Percentiles rank a stretch among this genome's conserved stretches.
Evolutionary conservation across 2,888 invertebrate genomes (phyloP).

Genomic region (Globia sparganii): DNA sequence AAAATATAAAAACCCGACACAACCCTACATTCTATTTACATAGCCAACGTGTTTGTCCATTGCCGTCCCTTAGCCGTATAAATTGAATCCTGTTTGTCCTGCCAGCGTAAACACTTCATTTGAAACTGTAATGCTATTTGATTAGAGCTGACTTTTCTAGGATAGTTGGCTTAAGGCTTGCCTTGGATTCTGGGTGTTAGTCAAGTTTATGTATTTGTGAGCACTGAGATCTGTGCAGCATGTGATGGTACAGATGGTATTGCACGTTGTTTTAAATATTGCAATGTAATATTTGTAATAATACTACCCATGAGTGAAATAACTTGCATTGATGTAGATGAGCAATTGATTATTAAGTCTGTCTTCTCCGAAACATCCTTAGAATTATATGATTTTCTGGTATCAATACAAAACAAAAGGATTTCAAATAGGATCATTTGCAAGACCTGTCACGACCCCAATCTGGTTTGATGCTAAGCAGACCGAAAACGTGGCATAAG

Average conservation of each 20-base stretch:
- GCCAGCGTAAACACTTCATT: constrained; percentile 46
- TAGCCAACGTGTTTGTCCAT: constrained; percentile 64
- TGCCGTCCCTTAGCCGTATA: constrained; percentile 56
- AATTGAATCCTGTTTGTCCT: constrained; percentile 66
- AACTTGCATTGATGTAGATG: not conserved
- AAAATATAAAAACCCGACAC: constrained; percentile 5
- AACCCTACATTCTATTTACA: constrained; percentile 63
- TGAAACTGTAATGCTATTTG: constrained; percentile 39
- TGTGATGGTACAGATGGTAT: constrained; percentile 23
- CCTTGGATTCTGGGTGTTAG: constrained; percentile 49
- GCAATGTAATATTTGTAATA: constrained; percentile 1
- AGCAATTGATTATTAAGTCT: not conserved
- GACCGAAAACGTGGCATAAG: constrained; percentile 15
- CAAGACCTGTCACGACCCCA: constrained; percentile 10
- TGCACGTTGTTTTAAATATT: constrained; percentile 29
- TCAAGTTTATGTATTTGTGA: constrained; percentile 56
- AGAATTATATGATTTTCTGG: constrained; percentile 25
- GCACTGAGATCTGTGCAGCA: constrained; percentile 27
- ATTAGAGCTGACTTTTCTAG: constrained; percentile 33
- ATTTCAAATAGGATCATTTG: constrained; percentile 20
- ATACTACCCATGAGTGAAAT: not conserved
- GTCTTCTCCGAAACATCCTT: not conserved
- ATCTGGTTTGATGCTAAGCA: constrained; percentile 11
- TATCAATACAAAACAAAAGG: constrained; percentile 9
- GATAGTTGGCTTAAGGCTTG: constrained; percentile 11